Evolutionary conservation across 1,140 invertebrate species (phyloP).

Genomic region (Steinernema feltiae): DNA sequence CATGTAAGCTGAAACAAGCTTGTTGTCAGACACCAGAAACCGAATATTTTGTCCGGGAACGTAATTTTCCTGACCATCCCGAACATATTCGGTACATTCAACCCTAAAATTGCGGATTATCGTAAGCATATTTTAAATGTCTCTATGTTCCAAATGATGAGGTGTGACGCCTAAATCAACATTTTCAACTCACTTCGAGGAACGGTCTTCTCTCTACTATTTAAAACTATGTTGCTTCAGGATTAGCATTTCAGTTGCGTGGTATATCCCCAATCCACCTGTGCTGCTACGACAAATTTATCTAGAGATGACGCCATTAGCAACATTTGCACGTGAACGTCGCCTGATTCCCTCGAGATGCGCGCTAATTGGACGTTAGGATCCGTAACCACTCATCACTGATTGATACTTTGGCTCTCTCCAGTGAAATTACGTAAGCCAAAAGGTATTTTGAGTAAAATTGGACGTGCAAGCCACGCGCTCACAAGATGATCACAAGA

Average conservation of each 20-base stretch:
- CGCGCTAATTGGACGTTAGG: neutral
- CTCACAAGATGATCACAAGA: too few relatives aligned
- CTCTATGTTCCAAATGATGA: too few relatives aligned
- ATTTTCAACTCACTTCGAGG: too few relatives aligned
- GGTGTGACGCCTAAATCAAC: neutral
- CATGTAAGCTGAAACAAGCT: neutral
- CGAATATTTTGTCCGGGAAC: neutral
- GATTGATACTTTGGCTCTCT: too few relatives aligned
- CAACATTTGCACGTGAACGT: neutral
- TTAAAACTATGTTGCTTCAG: neutral
- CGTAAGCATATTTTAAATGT: too few relatives aligned
- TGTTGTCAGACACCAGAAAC: neutral
- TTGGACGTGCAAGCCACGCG: too few relatives aligned
- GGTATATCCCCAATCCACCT: neutral
- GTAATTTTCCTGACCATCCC: neutral
- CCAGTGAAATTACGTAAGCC: neutral
- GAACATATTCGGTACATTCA: neutral
- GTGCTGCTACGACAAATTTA: constrained; percentile 1
- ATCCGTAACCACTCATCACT: too few relatives aligned
- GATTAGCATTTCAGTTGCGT: neutral
- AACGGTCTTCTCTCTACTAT: too few relatives aligned
- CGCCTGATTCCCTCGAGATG: neutral
- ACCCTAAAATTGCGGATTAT: neutral
- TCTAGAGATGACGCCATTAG: neutral
- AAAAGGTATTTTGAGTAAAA: neutral